Evolutionary conservation across 2,113 vertebrate species (phyloP).

Genomic region (Panthera tigris): DNA sequence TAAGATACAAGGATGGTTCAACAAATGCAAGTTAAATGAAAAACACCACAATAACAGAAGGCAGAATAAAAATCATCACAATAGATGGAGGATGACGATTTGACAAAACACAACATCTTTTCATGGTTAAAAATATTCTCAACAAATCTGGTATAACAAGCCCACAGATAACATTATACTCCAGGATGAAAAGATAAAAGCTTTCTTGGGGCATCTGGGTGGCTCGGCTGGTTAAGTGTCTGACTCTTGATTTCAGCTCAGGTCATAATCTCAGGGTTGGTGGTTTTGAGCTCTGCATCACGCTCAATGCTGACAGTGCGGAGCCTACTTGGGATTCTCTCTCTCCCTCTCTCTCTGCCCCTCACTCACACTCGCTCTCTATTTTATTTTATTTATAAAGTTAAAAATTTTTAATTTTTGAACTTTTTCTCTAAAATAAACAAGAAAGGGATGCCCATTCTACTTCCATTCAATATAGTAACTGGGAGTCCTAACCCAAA

Average conservation of each 20-base stretch:
- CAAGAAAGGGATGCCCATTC: neutral
- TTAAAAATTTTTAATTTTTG: no score
- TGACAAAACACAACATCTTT: neutral
- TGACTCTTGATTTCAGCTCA: no score
- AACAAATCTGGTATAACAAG: neutral
- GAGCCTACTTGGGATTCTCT: no score
- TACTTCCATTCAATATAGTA: neutral
- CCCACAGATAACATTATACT: neutral
- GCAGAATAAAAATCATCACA: neutral
- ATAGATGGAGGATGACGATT: neutral
- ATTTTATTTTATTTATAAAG: no score
- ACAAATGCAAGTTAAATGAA: neutral
- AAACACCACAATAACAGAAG: neutral
- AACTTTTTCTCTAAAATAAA: neutral
- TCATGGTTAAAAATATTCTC: neutral
- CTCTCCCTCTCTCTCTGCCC: no score
- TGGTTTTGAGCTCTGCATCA: no score
- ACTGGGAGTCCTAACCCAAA: neutral
- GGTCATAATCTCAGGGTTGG: no score
- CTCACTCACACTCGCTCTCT: no score
- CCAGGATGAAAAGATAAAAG: neutral
- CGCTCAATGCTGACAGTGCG: no score
- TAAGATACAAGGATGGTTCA: neutral
- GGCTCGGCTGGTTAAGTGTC: no score
- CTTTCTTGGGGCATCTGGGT: neutral